These are phyloP conservation scores for Phortica variegata DNA, from an alignment of 1,140 invertebrate genomes.

Conservation along the genomic window DNA sequence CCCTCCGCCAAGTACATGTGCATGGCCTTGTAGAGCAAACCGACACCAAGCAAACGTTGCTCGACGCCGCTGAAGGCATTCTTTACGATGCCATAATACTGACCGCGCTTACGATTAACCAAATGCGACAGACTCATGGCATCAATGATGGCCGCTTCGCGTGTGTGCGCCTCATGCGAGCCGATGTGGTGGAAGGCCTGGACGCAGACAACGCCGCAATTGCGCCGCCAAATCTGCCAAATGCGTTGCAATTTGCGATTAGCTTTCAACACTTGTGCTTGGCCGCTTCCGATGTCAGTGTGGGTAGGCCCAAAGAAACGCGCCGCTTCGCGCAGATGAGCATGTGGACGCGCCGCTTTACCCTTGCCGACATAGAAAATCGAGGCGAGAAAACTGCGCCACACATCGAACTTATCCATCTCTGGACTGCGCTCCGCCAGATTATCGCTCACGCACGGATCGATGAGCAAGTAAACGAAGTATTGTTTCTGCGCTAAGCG, in stretches of 20 bases:
- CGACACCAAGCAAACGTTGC: slow-evolving; percentile 72
- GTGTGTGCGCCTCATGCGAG: slow-evolving; percentile 85
- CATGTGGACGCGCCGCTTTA: slow-evolving; percentile 78
- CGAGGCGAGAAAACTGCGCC: slow-evolving; percentile 69
- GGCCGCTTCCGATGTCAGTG: slow-evolving; percentile 19
- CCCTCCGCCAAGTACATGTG: slow-evolving; percentile 82
- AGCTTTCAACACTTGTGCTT: not conserved
- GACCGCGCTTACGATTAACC: slow-evolving; percentile 78
- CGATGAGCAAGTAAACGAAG: slow-evolving; percentile 90
- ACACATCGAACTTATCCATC: slow-evolving; percentile 60
- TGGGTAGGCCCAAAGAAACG: slow-evolving; percentile 73
- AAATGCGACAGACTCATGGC: slow-evolving; percentile 78
- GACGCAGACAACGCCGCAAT: slow-evolving; percentile 81
- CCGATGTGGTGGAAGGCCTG: slow-evolving; percentile 88
- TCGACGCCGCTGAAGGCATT: slow-evolving; percentile 69
- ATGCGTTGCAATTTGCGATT: slow-evolving; percentile 76
- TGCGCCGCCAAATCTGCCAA: slow-evolving; percentile 80
- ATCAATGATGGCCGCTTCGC: slow-evolving; percentile 93
- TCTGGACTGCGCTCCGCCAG: slow-evolving; percentile 60
- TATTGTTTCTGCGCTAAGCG: slow-evolving; percentile 74
- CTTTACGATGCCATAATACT: slow-evolving; percentile 74
- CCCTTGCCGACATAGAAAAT: slow-evolving; percentile 83
- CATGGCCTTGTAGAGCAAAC: slow-evolving; percentile 79
- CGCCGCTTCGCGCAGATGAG: slow-evolving; percentile 89
- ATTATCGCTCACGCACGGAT: slow-evolving; percentile 79